Evolutionary conservation across 2,797 vertebrate genomes (phyloP).

Genomic region (Squalus acanthias): DNA sequence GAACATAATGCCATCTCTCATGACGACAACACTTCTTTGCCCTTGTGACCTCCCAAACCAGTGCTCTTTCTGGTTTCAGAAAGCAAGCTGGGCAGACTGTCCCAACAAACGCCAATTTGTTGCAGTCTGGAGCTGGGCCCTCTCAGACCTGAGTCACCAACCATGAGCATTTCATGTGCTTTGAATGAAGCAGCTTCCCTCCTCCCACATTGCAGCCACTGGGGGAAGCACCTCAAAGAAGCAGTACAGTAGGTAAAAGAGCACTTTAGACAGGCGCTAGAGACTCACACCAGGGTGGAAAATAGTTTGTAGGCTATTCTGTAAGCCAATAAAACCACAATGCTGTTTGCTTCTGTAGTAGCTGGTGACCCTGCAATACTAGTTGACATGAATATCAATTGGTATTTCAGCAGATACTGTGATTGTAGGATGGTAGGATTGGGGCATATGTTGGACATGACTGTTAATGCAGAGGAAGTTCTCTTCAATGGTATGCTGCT

Average conservation of each 20-base stretch:
- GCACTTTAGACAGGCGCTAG: background rate
- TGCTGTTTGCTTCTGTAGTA: background rate
- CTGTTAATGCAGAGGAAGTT: too few species aligned
- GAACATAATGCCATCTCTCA: background rate
- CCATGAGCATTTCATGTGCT: too few species aligned
- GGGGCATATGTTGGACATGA: background rate
- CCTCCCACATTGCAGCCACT: too few species aligned
- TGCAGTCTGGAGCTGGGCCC: background rate
- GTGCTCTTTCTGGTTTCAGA: background rate
- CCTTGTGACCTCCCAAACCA: background rate
- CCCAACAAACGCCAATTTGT: background rate
- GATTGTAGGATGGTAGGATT: background rate
- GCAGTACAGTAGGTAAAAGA: too few species aligned
- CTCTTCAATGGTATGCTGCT: too few species aligned
- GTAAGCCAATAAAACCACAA: background rate
- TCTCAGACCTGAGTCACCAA: too few species aligned
- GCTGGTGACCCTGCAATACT: background rate
- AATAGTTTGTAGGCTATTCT: background rate
- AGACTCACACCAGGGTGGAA: background rate
- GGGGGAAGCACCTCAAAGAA: too few species aligned
- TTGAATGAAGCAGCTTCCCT: too few species aligned
- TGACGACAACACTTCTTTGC: background rate
- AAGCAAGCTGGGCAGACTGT: background rate
- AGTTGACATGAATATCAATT: background rate
- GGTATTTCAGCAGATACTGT: background rate